Percentiles rank a stretch among this genome's conserved stretches.
Conservation (phyloP, 2,888 invertebrate genomes). For the Aphodius granarius region DNA sequence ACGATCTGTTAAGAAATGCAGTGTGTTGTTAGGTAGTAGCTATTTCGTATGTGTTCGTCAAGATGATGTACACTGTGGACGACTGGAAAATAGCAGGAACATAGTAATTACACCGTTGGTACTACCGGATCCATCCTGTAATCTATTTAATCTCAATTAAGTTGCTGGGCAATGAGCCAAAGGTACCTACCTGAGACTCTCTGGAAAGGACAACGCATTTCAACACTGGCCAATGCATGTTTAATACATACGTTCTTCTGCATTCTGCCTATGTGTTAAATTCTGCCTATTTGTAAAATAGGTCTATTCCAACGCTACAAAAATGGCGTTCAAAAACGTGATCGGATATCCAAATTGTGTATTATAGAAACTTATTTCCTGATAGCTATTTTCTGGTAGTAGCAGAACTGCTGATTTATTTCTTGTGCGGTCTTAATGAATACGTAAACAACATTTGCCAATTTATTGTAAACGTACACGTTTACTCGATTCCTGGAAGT, state of each 20-base stretch:
- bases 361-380: too few relatives aligned
- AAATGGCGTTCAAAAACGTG: too few relatives aligned
- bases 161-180: not conserved
- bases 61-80: not conserved
- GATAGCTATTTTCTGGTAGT: too few relatives aligned
- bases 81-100: not conserved
- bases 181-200: not conserved
- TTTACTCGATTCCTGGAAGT: not conserved
- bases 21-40: not conserved
- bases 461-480: not conserved
- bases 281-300: too few relatives aligned
- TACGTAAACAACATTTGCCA: not conserved
- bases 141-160: not conserved
- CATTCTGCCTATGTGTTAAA: too few relatives aligned
- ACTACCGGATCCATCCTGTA: not conserved
- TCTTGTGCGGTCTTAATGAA: not conserved
- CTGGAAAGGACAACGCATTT: too few relatives aligned
- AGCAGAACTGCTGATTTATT: not conserved
- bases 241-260: too few relatives aligned
- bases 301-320: too few relatives aligned
- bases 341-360: too few relatives aligned
- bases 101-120: not conserved
- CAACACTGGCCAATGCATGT: too few relatives aligned
- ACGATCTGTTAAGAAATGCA: not conserved
- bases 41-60: not conserved